Evolutionary conservation across 2,113 vertebrate species (phyloP), one percentile per base, ranked within the genome.

Genomic region (Mohoua ochrocephala): DNA sequence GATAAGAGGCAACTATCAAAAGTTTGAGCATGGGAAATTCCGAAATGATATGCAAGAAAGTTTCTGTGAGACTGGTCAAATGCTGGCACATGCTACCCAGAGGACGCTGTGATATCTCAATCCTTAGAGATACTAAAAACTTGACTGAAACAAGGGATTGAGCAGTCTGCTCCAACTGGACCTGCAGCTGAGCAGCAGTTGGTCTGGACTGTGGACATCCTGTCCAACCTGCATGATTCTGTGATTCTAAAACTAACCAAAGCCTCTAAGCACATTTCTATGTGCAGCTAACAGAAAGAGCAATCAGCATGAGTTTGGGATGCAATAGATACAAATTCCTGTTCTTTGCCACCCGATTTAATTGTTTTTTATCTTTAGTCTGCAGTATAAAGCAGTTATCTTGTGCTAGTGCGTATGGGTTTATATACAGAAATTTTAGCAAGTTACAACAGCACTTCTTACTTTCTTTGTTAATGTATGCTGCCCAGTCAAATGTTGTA

Each of bases 391-490:
- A 81, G 60, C 2, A 26, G 41, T 67, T 53, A 69, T 42, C 20
- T 41, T 87, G 8, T 13, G 7, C 3, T 8, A 9, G 16, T 3
- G 28, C 39, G 7, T 10, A 28, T 18, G 44, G 9, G 19, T 26
- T 69, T 80, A 86, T 5, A 70, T 1, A 60, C 7, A 70, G 49
- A 90, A 44, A 47, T 6, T 33, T 86, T 33, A 84, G 17, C 50
- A 69, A 67, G n/a, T 76, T 74, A 75, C 15, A 60, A 42, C 17
- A 93, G 23, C 47, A 68, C 75, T 96, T 91, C 97, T 97, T 96
- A 98, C 97, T 82, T 93, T 83, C 9, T 4, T 97, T 26, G 1
- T 71, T 57, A 84, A 96, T 69, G 83, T 98, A 98, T 1, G 93
- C 87, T 2, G n/a, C 8, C 98, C 97, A 98, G 22, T 95, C 53